phyloP scores from a whole-genome alignment of 1,140 invertebrate species.

The Caenorhabditis remanei region DNA sequence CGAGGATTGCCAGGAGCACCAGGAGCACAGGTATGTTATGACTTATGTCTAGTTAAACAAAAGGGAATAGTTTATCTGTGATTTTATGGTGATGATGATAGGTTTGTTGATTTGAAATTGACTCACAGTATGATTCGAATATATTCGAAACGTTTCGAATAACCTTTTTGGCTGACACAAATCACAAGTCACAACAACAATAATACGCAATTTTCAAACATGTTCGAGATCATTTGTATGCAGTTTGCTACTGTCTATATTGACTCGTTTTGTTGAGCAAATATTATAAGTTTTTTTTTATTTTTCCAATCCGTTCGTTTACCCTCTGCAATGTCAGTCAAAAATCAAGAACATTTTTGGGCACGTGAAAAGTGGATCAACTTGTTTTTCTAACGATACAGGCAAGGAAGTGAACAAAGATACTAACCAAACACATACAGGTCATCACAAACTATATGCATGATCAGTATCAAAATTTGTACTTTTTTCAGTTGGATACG shows the following conservation, averaged over 20 bases:
- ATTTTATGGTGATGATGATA: background rate
- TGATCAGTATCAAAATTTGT: background rate
- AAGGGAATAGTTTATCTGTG: background rate
- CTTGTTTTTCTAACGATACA: background rate
- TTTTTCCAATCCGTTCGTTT: background rate
- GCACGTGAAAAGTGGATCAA: background rate
- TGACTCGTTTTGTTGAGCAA: background rate
- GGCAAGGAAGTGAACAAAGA: background rate
- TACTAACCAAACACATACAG: background rate
- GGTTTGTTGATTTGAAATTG: background rate
- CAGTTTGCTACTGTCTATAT: constrained; percentile 8
- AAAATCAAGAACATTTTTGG: constrained; percentile 2
- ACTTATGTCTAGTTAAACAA: constrained; percentile 8
- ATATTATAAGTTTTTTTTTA: background rate
- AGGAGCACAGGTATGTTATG: constrained; percentile 62
- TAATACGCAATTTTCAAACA: background rate
- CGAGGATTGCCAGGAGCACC: constrained; percentile 66
- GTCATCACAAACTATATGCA: background rate
- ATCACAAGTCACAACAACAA: background rate
- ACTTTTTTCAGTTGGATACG: background rate
- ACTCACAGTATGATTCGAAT: background rate
- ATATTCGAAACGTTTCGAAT: too few species aligned
- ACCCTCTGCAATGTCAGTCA: background rate
- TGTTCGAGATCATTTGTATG: background rate
- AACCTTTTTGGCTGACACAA: background rate